A percentile compares a stretch with the other conserved stretches of the same genome.
Conservation (phyloP, 2,797 vertebrate genomes). For the Molossus alvarezi region DNA sequence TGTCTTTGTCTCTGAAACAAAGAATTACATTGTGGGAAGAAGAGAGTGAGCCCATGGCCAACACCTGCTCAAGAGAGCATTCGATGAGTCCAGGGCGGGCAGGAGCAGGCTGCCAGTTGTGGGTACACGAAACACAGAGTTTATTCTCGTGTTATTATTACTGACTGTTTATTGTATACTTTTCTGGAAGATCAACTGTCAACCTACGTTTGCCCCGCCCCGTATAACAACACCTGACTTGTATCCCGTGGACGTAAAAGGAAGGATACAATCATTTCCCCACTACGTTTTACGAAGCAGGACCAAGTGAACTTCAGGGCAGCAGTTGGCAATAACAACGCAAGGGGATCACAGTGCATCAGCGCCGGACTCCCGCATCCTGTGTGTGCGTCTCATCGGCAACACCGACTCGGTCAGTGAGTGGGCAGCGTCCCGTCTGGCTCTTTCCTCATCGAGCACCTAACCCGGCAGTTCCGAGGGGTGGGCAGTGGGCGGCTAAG, state of each 20-base stretch:
- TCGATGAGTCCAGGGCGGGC: not conserved
- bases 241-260: slow-evolving; percentile 60
- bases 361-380: slow-evolving; percentile 64
- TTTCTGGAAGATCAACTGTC: not conserved
- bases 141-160: not conserved
- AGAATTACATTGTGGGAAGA: not conserved
- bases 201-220: not conserved
- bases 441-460: not conserved
- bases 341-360: slow-evolving; percentile 83
- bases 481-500: accelerated
- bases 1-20: too few relatives aligned
- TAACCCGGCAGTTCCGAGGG: accelerated
- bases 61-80: not conserved
- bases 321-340: slow-evolving; percentile 83
- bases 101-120: accelerated
- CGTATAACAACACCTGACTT: not conserved
- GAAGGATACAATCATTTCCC: slow-evolving; percentile 75
- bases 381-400: not conserved
- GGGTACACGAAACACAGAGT: not conserved
- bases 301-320: slow-evolving; percentile 61
- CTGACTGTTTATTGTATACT: not conserved
- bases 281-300: slow-evolving; percentile 73
- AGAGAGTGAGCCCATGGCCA: not conserved
- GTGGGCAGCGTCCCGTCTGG: not conserved
- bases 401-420: slow-evolving; percentile 46